A percentile compares a stretch with the other conserved stretches of the same genome.
Evolutionary conservation across 2,888 invertebrate genomes (phyloP).

Genomic region (Caenorhabditis doughertyi): DNA sequence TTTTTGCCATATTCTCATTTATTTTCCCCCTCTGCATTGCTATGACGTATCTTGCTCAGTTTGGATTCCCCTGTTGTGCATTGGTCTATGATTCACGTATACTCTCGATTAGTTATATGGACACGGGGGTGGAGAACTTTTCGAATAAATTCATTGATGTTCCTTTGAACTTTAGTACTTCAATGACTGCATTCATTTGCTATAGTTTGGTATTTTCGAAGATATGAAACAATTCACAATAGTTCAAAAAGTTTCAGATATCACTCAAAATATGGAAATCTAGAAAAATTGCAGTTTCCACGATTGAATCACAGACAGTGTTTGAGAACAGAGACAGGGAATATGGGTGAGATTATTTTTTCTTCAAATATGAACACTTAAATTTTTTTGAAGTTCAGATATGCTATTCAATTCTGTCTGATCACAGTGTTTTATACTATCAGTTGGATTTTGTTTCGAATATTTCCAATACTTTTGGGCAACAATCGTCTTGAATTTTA

Average conservation of each 20-base stretch:
- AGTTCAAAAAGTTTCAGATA: slow-evolving; percentile 1
- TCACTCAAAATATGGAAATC: slow-evolving; percentile 13
- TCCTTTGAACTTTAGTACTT: slow-evolving; percentile 39
- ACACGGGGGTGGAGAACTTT: slow-evolving; percentile 11
- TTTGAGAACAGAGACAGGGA: too few relatives aligned
- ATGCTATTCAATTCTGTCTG: slow-evolving; percentile 64
- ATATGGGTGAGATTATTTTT: slow-evolving; percentile 10
- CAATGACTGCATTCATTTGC: slow-evolving; percentile 22
- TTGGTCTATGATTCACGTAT: slow-evolving; percentile 40
- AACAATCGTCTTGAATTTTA: slow-evolving; percentile 41
- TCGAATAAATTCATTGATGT: slow-evolving; percentile 52
- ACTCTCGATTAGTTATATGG: slow-evolving; percentile 37
- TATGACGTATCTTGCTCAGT: slow-evolving; percentile 40
- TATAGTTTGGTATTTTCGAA: slow-evolving; percentile 41
- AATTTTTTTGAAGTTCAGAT: too few relatives aligned
- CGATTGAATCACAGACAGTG: not conserved
- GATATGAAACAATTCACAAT: not conserved
- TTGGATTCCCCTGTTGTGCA: slow-evolving; percentile 49
- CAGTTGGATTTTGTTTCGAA: slow-evolving; percentile 64
- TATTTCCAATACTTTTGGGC: slow-evolving; percentile 61
- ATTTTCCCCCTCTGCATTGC: slow-evolving; percentile 15
- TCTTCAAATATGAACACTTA: too few relatives aligned
- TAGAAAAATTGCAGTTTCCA: not conserved
- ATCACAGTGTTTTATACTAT: slow-evolving; percentile 64
- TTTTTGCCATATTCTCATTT: slow-evolving; percentile 20